Evolutionary conservation across 2,797 vertebrate genomes (phyloP), one percentile per base, ranked within the genome.

Genomic region (Anabas testudineus): DNA sequence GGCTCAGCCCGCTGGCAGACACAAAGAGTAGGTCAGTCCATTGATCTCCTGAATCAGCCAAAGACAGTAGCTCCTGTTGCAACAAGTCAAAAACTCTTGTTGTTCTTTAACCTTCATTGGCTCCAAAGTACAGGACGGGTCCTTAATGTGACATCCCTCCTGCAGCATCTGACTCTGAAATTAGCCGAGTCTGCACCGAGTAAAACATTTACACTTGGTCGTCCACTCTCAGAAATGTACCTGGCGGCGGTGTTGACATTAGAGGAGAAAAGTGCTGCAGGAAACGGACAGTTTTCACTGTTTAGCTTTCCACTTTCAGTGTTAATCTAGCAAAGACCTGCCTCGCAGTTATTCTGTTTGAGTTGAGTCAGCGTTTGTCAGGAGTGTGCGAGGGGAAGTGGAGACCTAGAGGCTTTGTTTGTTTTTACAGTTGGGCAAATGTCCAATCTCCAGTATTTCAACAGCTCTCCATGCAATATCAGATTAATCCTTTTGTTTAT

Each of bases 311-410:
- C 5, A 15, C 66, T 76, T 42, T 61, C 43, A 73, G 74, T 51
- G 56, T 68, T 48, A 69, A 64, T 19, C 43, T 8, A 30, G 39
- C 63, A 62, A 47, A 83, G 67, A 63, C 64, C 60, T 67, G 54
- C 56, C 22, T 39, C 41, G 47, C 67, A 67, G 52, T 71, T 64
- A 59, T 48, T 78, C 37, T 56, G 26, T 37, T 32, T 43, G 54
- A 61, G 72, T 79, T 78, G 76, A 85, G 64, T 85, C 75, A 69
- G 70, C 59, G 0, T 60, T 71, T 59, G 52, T 74, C 67, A 67
- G 37, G 47, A 69, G 46, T n/a, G 41, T 24, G 64, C 43, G 24
- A 69, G 36, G 15, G 62, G 55, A 80, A 74, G 47, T 55, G 15
- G 28, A 66, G 59, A 52, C 14, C 8, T 12, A 22, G 45, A 42